These are phyloP conservation scores for Lindbergichthys nudifrons DNA, from an alignment of 2,797 vertebrate species.

Conservation along the genomic window DNA sequence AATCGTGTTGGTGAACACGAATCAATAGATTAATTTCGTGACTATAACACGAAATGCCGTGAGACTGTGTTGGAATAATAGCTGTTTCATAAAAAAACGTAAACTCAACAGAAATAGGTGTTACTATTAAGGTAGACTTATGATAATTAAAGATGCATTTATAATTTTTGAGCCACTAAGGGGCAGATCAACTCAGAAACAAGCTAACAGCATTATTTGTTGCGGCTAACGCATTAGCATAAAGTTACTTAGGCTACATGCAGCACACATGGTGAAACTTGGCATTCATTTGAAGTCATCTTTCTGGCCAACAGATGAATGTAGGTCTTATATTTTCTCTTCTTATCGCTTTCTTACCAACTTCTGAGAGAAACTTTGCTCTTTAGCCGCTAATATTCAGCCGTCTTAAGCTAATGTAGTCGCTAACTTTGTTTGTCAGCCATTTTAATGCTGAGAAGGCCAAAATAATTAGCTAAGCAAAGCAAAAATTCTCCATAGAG, in stretches of 20 bases:
- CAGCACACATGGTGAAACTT: background rate
- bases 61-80: no score
- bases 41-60: no score
- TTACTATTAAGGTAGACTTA: background rate
- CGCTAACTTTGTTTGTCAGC: no score
- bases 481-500: background rate
- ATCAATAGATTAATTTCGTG: no score
- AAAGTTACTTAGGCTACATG: background rate
- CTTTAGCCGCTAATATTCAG: background rate
- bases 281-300: background rate
- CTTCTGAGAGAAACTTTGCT: background rate
- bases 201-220: background rate
- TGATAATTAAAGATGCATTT: background rate
- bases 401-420: background rate
- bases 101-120: background rate
- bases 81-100: background rate
- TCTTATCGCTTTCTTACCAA: conserved; percentile 2
- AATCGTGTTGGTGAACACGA: no score
- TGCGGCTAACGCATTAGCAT: background rate
- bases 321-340: no score
- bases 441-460: background rate
- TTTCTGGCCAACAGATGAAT: background rate
- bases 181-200: background rate
- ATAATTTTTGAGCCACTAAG: background rate
- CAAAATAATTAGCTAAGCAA: background rate